Evolutionary conservation across 1,140 invertebrate species (phyloP).

Genomic region (Phocides pigmalion): DNA sequence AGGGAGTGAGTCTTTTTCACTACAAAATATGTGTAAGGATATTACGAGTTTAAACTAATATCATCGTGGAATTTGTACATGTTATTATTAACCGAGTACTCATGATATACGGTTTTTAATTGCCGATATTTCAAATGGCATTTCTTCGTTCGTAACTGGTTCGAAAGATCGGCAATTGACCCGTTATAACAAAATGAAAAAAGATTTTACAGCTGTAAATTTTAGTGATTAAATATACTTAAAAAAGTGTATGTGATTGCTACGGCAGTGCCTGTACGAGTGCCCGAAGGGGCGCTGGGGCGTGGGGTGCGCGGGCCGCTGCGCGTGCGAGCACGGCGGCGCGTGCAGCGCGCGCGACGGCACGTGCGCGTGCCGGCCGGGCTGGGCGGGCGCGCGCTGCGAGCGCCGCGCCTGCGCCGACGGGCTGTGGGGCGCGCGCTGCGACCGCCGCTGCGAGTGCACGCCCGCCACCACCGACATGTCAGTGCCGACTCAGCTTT

Average conservation of each 20-base stretch:
- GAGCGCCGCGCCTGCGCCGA: constrained; percentile 87
- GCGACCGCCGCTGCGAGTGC: constrained; percentile 91
- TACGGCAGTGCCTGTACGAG: constrained; percentile 88
- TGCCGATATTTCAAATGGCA: no score
- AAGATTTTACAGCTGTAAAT: no score
- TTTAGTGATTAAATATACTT: no score
- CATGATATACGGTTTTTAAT: no score
- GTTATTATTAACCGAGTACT: no score
- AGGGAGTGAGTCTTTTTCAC: no score
- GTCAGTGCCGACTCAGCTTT: constrained; percentile 67
- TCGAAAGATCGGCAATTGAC: no score
- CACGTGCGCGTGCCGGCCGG: constrained; percentile 88
- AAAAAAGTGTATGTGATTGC: background rate
- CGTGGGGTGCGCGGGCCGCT: constrained; percentile 88
- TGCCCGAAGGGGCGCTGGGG: constrained; percentile 92
- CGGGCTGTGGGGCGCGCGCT: constrained; percentile 88
- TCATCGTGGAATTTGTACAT: no score
- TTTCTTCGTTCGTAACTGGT: no score
- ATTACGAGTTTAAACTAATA: no score
- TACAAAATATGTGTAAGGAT: no score
- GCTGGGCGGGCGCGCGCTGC: constrained; percentile 91
- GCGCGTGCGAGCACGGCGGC: constrained; percentile 91
- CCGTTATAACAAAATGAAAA: no score
- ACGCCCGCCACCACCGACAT: constrained; percentile 88
- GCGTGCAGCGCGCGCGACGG: constrained; percentile 89